phyloP scores from a whole-genome alignment of 2,888 invertebrate genomes.

The Galeruca laticollis region DNA sequence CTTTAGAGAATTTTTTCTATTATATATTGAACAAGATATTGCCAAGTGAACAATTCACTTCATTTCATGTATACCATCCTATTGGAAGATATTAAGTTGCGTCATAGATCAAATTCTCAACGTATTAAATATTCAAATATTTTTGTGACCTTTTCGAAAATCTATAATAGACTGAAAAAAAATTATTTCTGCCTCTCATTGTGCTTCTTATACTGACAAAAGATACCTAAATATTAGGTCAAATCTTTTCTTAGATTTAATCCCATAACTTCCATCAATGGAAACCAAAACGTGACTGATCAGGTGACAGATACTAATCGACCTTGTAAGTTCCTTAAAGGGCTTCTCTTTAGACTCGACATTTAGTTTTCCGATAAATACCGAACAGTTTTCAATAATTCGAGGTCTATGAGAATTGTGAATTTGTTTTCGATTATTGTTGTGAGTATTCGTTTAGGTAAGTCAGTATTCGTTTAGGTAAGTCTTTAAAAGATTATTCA shows the following conservation, averaged over 20 bases:
- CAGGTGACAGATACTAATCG: slow-evolving; percentile 39
- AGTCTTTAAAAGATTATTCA: not conserved
- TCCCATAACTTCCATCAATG: slow-evolving; percentile 40
- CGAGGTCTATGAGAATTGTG: not conserved
- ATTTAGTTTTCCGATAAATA: not conserved
- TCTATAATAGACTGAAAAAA: too few species aligned
- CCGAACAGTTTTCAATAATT: not conserved
- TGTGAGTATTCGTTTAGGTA: too few species aligned
- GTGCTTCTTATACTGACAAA: not conserved
- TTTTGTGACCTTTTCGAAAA: too few species aligned
- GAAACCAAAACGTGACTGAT: slow-evolving; percentile 42
- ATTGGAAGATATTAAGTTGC: too few species aligned
- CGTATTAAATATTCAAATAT: too few species aligned
- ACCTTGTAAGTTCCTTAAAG: slow-evolving; percentile 20
- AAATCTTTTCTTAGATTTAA: slow-evolving; percentile 37
- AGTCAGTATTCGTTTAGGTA: not conserved
- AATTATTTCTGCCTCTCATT: too few species aligned
- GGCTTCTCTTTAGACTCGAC: slow-evolving; percentile 34
- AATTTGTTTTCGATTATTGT: not conserved
- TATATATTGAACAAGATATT: too few species aligned
- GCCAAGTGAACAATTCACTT: too few species aligned
- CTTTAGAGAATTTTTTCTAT: too few species aligned
- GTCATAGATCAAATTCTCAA: too few species aligned
- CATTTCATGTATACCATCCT: too few species aligned
- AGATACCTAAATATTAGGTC: not conserved